phyloP scores from a whole-genome alignment of 2,888 invertebrate species.

The Acrobasis consociella region DNA sequence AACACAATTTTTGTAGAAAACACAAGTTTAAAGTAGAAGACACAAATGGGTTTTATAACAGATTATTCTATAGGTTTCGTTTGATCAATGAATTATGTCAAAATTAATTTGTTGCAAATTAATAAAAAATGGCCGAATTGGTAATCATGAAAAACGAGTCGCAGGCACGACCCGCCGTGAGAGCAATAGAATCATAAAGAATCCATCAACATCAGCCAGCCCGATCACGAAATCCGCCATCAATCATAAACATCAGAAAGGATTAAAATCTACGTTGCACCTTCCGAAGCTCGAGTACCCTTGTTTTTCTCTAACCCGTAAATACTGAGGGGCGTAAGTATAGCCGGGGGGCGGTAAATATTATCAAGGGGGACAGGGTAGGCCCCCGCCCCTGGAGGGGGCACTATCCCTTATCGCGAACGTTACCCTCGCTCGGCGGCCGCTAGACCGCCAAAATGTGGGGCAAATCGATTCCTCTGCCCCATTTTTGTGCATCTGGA shows the following conservation, averaged over 20 bases:
- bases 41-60: no score
- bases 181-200: constrained; percentile 62
- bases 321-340: constrained; percentile 83
- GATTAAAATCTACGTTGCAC: constrained; percentile 83
- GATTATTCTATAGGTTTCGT: not conserved
- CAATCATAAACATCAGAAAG: constrained; percentile 83
- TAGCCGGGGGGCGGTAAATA: constrained; percentile 82
- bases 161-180: constrained; percentile 48
- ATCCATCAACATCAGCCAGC: constrained; percentile 75
- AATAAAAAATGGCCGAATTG: not conserved
- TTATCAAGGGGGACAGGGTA: constrained; percentile 73
- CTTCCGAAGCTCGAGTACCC: constrained; percentile 82
- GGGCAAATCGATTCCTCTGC: constrained; percentile 81
- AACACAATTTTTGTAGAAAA: no score
- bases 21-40: no score
- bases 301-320: constrained; percentile 83
- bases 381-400: constrained; percentile 66
- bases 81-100: not conserved
- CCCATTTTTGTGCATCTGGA: constrained; percentile 83
- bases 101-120: not conserved
- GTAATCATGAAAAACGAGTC: constrained; percentile 58
- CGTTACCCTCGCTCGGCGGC: constrained; percentile 79
- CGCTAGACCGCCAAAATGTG: constrained; percentile 79
- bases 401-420: constrained; percentile 83
- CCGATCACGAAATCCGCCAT: constrained; percentile 80